Evolutionary conservation across 1,140 invertebrate species (phyloP).

Genomic region (Globodera rostochiensis): DNA sequence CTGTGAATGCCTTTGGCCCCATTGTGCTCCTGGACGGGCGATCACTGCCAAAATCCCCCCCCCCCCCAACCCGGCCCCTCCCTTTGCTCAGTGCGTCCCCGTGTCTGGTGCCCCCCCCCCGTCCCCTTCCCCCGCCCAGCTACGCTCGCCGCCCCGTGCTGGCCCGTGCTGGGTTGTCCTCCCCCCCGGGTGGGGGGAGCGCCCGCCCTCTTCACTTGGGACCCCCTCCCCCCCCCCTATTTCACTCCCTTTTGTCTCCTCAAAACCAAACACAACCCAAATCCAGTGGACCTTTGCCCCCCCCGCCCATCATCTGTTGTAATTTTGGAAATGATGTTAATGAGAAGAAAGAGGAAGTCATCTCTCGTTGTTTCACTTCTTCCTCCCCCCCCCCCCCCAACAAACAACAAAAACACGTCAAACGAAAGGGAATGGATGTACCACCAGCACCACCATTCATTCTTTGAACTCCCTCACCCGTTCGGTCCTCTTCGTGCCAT

Average conservation of each 20-base stretch:
- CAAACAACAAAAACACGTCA: conserved; percentile 10
- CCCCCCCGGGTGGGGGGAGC: conserved; percentile 1
- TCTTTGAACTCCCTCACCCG: conserved; percentile 26
- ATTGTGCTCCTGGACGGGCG: not conserved
- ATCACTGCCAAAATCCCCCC: conserved; percentile 9
- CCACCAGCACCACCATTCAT: not conserved
- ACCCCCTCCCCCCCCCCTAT: not conserved
- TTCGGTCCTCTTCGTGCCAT: conserved; percentile 18
- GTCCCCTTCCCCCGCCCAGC: not conserved
- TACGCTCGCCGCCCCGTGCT: conserved; percentile 31
- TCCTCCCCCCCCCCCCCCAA: conserved; percentile 8
- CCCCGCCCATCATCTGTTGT: not conserved
- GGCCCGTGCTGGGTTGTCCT: conserved; percentile 14
- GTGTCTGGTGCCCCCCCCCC: conserved; percentile 16
- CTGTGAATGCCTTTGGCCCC: too few relatives aligned
- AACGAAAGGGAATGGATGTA: not conserved
- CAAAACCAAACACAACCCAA: conserved; percentile 1
- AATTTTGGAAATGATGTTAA: not conserved
- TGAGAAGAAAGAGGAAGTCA: not conserved
- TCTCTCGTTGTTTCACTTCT: not conserved
- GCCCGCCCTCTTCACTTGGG: conserved; percentile 4
- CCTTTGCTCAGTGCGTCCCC: conserved; percentile 1
- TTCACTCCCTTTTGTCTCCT: not conserved
- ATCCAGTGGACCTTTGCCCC: not conserved
- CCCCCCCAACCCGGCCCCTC: not conserved